Base-by-base conservation (phyloP, 2,888 invertebrate species). In the Caenorhabditis sp. region DNA sequence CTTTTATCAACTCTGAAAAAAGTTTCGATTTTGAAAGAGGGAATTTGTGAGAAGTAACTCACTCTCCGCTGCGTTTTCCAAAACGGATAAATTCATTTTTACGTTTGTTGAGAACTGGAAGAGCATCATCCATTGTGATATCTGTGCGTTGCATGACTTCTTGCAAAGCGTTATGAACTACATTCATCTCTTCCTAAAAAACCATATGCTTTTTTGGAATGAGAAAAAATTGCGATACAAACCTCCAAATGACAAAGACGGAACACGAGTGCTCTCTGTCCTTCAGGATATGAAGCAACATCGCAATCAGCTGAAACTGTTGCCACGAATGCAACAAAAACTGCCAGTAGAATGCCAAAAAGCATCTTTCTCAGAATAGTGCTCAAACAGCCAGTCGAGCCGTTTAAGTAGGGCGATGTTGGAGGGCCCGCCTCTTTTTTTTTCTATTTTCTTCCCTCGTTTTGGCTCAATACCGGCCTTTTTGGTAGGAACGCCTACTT, bases 61-160 rank as follows among this genome's bases (percentile, higher is more conserved):
- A 43, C 43, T 43, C 43, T 43, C 43, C 43, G 17, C 43, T 80
- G 67, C 82, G 76, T 63, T 82, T 82, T 27, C 81, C 82, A 65
- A 82, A 76, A 21, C 81, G 76, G 64, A 79, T 78, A 71, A 81
- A 79, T 67, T 81, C 79, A 63, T 81, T 81, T 69, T 79, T 81
- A 36, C 79, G 67, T 61, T 81, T 79, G 43, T 75, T 74, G 23
- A 69, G 62, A 31, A 59, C 37, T 37, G 50, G 62, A 26, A 66
- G 59, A 24, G 59, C 55, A 12, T 71, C 74, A 53, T 57, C 55
- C 21, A 71, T 1, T 12, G 67, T 69, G 50, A 69, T 57, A 58
- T 74, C 78, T 19, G 70, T 60, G 43, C 78, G 62, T 58, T 79
- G 78, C 37, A 82, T 71, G 21, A 82, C 67, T 65, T 82, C 82